A percentile compares a stretch with the other conserved stretches of the same genome.
phyloP scores from a whole-genome alignment of 2,113 vertebrate genomes.

The Nibea albiflora region DNA sequence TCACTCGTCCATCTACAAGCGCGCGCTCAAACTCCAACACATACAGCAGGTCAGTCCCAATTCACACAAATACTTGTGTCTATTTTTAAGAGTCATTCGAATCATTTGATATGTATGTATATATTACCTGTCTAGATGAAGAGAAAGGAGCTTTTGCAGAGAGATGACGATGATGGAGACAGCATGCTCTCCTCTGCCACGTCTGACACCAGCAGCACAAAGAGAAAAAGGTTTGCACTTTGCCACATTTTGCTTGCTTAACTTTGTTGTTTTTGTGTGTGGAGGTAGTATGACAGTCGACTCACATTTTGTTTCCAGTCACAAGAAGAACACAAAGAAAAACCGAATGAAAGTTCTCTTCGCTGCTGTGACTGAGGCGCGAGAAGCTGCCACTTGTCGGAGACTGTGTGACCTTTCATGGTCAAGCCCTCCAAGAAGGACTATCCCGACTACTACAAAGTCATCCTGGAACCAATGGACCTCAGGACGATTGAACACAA shows the following conservation, averaged over 20 bases:
- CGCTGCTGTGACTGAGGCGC: slow-evolving; percentile 91
- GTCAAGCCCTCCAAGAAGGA: slow-evolving; percentile 99
- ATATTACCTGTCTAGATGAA: slow-evolving; percentile 85
- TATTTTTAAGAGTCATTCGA: neutral
- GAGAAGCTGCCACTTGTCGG: slow-evolving; percentile 90
- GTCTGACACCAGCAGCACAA: slow-evolving; percentile 93
- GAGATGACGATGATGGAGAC: slow-evolving; percentile 96
- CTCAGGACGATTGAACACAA: slow-evolving; percentile 96
- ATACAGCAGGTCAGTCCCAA: slow-evolving; percentile 91
- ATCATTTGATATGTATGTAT: neutral
- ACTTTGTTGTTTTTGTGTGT: neutral
- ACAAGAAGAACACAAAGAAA: slow-evolving; percentile 97
- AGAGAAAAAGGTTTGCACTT: slow-evolving; percentile 92
- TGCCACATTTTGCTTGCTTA: slow-evolving; percentile 20
- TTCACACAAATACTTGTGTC: neutral
- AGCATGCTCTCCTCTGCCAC: slow-evolving; percentile 97
- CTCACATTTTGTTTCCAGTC: slow-evolving; percentile 66
- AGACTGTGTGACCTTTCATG: slow-evolving; percentile 98
- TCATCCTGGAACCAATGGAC: slow-evolving; percentile 98
- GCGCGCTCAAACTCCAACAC: slow-evolving; percentile 96
- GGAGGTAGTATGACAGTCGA: neutral
- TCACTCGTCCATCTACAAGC: slow-evolving; percentile 97
- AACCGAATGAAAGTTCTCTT: slow-evolving; percentile 96
- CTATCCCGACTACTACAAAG: slow-evolving; percentile 99
- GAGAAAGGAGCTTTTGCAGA: slow-evolving; percentile 93